Conservation (phyloP, 2,797 vertebrate species). For the Sebastes paucispinis region DNA sequence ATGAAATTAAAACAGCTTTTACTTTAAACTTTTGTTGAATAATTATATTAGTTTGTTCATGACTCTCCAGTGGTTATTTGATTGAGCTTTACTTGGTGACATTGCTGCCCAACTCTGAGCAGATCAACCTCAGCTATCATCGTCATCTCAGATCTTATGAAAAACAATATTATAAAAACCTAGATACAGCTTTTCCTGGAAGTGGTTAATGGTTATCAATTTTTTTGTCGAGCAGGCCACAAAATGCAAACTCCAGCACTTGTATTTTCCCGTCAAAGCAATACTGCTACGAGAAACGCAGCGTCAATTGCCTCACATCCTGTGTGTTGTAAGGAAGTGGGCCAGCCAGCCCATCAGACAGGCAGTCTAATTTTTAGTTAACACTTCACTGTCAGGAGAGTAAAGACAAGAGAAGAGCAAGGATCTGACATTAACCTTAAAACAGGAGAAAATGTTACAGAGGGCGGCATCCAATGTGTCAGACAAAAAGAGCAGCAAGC, state of each 20-base stretch:
- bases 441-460: slow-evolving; percentile 88
- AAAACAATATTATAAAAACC: slow-evolving; percentile 18
- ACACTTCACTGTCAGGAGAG: slow-evolving; percentile 47
- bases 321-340: slow-evolving; percentile 81
- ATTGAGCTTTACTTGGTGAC: neutral
- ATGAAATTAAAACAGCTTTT: neutral
- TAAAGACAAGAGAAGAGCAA: slow-evolving; percentile 6
- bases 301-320: slow-evolving; percentile 81
- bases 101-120: neutral
- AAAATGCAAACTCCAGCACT: slow-evolving; percentile 76
- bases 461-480: slow-evolving; percentile 92
- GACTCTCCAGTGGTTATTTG: neutral
- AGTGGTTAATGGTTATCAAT: slow-evolving; percentile 61
- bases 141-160: neutral
- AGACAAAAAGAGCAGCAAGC: slow-evolving; percentile 90
- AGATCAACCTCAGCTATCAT: neutral
- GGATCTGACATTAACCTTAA: slow-evolving; percentile 12
- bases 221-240: slow-evolving; percentile 40
- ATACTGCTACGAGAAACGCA: slow-evolving; percentile 59
- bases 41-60: neutral
- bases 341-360: slow-evolving; percentile 39
- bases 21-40: neutral
- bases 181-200: slow-evolving; percentile 62
- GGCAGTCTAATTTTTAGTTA: slow-evolving; percentile 28
- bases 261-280: slow-evolving; percentile 71